Evolutionary conservation across 2,797 vertebrate genomes (phyloP).

Genomic region (Potorous gilbertii): DNA sequence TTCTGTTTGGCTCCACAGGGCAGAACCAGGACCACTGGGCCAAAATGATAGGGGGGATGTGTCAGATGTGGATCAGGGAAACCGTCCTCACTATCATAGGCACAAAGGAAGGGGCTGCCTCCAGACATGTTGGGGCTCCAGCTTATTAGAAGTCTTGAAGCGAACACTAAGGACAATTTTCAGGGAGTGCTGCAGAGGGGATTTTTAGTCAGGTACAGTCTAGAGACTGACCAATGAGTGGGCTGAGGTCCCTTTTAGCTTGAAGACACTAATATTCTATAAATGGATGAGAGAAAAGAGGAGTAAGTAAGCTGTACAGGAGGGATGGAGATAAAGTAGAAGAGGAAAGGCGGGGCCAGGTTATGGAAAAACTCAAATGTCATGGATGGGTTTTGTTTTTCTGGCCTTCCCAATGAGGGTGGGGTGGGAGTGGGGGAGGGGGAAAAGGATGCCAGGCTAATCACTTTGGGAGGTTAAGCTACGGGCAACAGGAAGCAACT

Average conservation of each 20-base stretch:
- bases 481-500: too few relatives aligned
- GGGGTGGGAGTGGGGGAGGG: not conserved
- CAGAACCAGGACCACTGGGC: not conserved
- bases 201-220: not conserved
- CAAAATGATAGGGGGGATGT: not conserved
- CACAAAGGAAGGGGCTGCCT: not conserved
- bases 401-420: not conserved
- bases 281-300: not conserved
- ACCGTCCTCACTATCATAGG: not conserved
- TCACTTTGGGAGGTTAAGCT: not conserved
- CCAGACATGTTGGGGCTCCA: not conserved
- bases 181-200: not conserved
- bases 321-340: not conserved
- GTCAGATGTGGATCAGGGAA: not conserved
- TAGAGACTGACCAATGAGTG: not conserved
- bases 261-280: not conserved
- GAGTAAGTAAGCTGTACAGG: not conserved
- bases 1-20: not conserved
- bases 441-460: not conserved
- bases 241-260: not conserved
- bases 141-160: not conserved
- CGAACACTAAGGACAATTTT: not conserved
- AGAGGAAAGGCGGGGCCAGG: not conserved
- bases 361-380: not conserved
- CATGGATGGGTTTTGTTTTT: not conserved